A percentile compares a stretch with the other conserved stretches of the same genome.
Conservation (phyloP, 2,888 invertebrate genomes). For the Clanis bilineata region DNA sequence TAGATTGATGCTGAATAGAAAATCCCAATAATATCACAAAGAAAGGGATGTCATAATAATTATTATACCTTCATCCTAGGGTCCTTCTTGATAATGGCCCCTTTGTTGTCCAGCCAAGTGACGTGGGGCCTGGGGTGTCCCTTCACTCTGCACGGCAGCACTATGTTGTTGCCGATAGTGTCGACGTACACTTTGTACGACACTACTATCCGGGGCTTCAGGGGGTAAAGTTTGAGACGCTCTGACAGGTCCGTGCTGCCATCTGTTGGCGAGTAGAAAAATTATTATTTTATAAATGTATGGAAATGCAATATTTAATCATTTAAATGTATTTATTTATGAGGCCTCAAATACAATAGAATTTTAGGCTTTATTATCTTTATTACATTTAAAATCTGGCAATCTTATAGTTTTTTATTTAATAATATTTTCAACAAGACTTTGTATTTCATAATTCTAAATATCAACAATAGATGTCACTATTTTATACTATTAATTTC, state of each 20-base stretch:
- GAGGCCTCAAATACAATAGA: too few relatives aligned
- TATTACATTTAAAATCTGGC: too few relatives aligned
- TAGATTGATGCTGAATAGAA: too few relatives aligned
- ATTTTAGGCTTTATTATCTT: too few relatives aligned
- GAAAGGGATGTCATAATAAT: background rate
- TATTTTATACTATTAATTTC: background rate
- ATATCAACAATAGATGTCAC: background rate
- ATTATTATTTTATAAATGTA: constrained; percentile 6
- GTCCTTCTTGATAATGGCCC: constrained; percentile 74
- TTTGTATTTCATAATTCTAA: too few relatives aligned
- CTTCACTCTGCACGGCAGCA: constrained; percentile 86
- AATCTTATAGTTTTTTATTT: too few relatives aligned
- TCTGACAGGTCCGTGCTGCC: constrained; percentile 53
- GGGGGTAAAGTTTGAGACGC: constrained; percentile 68
- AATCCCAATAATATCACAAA: too few relatives aligned
- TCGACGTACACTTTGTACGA: constrained; percentile 81
- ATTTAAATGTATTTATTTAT: too few relatives aligned
- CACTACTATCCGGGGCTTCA: constrained; percentile 77
- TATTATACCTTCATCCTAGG: constrained; percentile 75
- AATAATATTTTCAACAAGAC: too few relatives aligned
- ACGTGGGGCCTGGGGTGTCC: constrained; percentile 86
- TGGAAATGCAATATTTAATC: too few relatives aligned
- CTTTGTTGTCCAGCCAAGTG: constrained; percentile 85
- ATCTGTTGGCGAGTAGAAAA: constrained; percentile 43
- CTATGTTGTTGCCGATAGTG: constrained; percentile 83